Evolutionary conservation across 2,888 invertebrate species (phyloP).

Genomic region (Prosapia bicincta): DNA sequence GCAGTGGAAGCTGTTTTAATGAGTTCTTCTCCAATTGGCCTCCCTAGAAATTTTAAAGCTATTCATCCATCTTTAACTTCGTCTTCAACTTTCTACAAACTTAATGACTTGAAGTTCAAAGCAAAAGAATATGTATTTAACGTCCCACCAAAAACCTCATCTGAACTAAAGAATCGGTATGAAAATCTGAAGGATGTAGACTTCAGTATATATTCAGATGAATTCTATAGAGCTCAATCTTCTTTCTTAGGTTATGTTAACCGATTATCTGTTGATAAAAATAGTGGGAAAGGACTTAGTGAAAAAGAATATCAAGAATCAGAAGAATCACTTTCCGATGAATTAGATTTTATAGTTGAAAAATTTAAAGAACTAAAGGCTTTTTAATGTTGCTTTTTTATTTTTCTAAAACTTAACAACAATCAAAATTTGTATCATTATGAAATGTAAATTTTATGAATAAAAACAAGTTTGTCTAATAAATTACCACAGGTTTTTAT

Average conservation of each 20-base stretch:
- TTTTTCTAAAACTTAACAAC: too few relatives aligned
- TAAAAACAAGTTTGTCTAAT: too few relatives aligned
- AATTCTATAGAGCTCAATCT: not conserved
- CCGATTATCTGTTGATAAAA: too few relatives aligned
- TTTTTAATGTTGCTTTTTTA: too few relatives aligned
- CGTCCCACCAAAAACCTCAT: not conserved
- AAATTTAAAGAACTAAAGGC: not conserved
- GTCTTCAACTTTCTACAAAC: not conserved
- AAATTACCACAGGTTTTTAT: too few relatives aligned
- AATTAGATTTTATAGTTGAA: not conserved
- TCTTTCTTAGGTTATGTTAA: not conserved
- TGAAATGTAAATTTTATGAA: too few relatives aligned
- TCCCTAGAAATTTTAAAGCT: not conserved
- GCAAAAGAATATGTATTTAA: not conserved
- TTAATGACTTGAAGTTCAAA: not conserved
- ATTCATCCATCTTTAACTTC: not conserved
- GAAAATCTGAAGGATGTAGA: not conserved
- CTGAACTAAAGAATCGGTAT: not conserved
- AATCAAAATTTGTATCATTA: too few relatives aligned
- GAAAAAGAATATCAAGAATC: not conserved
- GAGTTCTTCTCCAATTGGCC: not conserved
- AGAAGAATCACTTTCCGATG: not conserved
- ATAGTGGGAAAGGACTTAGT: not conserved
- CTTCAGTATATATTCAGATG: too few relatives aligned
- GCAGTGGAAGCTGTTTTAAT: not conserved